These are phyloP conservation scores for Phlogophora meticulosa DNA, from an alignment of 2,888 invertebrate genomes.

Conservation along the genomic window DNA sequence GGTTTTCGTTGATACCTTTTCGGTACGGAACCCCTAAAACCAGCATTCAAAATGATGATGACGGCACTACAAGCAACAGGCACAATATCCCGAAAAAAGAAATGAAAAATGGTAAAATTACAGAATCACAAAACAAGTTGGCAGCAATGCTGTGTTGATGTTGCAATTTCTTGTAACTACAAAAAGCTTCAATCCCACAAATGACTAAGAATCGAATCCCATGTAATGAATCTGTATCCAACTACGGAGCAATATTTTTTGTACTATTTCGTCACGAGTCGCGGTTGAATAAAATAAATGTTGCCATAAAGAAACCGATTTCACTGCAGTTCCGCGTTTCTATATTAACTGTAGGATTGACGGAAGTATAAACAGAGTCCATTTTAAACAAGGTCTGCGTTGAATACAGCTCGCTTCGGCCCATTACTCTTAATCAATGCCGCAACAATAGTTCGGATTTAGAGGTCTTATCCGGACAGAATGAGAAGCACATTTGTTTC, in stretches of 20 bases:
- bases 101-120: background rate
- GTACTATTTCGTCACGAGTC: constrained; percentile 30
- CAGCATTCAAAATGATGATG: background rate
- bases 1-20: too few relatives aligned
- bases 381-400: constrained; percentile 58
- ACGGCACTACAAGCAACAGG: background rate
- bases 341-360: constrained; percentile 52
- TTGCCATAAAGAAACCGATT: constrained; percentile 41
- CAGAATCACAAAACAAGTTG: background rate
- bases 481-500: constrained; percentile 72
- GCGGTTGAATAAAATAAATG: constrained; percentile 32
- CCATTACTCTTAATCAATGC: constrained; percentile 80
- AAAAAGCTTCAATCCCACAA: constrained; percentile 13
- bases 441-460: constrained; percentile 77
- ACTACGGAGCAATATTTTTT: constrained; percentile 23
- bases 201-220: constrained; percentile 9
- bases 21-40: too few relatives aligned
- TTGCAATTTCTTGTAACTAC: constrained; percentile 3
- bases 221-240: constrained; percentile 27
- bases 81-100: background rate
- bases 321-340: constrained; percentile 46
- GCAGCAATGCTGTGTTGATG: background rate
- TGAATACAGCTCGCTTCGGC: constrained; percentile 55
- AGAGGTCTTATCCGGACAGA: constrained; percentile 63
- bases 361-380: constrained; percentile 57